phyloP scores from a whole-genome alignment of 2,888 invertebrate genomes.

The Papilio gigon region DNA sequence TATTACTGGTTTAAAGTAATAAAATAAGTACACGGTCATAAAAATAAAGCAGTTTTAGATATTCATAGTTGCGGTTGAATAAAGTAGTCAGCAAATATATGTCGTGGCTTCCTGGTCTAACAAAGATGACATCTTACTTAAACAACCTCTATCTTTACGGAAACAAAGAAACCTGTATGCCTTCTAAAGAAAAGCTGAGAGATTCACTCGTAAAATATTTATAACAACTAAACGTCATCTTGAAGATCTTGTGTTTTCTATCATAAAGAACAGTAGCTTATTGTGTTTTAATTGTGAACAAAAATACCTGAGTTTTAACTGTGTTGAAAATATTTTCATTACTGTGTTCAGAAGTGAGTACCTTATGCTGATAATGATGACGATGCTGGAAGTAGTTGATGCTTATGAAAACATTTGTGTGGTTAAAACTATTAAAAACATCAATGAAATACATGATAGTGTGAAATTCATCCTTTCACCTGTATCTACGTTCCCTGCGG shows the following conservation, averaged over 20 bases:
- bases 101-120: too few relatives aligned
- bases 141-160: not conserved
- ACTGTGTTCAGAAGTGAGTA: too few relatives aligned
- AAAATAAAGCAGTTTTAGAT: too few relatives aligned
- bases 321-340: too few relatives aligned
- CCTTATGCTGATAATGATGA: too few relatives aligned
- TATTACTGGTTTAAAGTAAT: too few relatives aligned
- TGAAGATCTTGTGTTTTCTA: not conserved
- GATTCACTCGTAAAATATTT: not conserved
- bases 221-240: not conserved
- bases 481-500: slow-evolving; percentile 14
- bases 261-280: not conserved
- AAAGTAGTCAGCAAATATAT: too few relatives aligned
- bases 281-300: not conserved
- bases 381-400: too few relatives aligned
- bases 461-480: slow-evolving; percentile 19
- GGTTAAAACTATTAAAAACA: not conserved
- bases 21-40: too few relatives aligned
- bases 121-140: not conserved
- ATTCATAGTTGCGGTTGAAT: too few relatives aligned
- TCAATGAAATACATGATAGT: not conserved
- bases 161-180: not conserved
- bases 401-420: too few relatives aligned
- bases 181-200: not conserved
- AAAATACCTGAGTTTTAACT: not conserved